Conservation (phyloP, 2,797 vertebrate genomes). For the Glyptemys insculpta region DNA sequence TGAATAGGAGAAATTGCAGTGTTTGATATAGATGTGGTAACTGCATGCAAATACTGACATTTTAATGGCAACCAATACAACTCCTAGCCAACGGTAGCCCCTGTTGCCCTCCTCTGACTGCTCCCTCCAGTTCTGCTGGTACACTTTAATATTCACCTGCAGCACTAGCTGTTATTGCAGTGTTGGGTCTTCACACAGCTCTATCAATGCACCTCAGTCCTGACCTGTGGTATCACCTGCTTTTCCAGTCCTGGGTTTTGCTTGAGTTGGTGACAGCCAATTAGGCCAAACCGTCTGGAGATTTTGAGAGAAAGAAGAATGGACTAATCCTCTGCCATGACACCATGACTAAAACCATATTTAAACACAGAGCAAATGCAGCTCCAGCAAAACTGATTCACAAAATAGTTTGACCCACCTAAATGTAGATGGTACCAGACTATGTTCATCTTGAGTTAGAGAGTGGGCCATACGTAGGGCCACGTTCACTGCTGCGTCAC, state of each 20-base stretch:
- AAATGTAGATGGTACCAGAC: background rate
- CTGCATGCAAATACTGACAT: background rate
- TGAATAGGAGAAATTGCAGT: background rate
- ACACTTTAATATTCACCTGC: background rate
- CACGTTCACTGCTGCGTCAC: background rate
- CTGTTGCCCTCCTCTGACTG: background rate
- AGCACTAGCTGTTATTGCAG: background rate
- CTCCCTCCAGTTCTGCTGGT: background rate
- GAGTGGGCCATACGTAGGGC: background rate
- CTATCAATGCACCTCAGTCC: rapidly evolving
- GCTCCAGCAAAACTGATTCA: background rate
- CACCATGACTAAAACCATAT: background rate
- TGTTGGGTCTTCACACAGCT: background rate
- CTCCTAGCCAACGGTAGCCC: background rate
- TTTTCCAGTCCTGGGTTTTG: background rate
- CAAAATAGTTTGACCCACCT: background rate
- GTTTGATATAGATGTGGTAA: background rate
- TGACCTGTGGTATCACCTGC: rapidly evolving
- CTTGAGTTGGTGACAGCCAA: background rate
- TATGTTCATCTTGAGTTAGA: rapidly evolving
- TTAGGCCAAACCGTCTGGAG: background rate
- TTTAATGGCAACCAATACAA: background rate
- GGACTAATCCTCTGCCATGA: background rate
- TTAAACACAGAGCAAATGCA: background rate
- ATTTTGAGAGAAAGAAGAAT: background rate